phyloP scores from a whole-genome alignment of 2,797 vertebrate genomes.

The Enteromius radiatus region DNA sequence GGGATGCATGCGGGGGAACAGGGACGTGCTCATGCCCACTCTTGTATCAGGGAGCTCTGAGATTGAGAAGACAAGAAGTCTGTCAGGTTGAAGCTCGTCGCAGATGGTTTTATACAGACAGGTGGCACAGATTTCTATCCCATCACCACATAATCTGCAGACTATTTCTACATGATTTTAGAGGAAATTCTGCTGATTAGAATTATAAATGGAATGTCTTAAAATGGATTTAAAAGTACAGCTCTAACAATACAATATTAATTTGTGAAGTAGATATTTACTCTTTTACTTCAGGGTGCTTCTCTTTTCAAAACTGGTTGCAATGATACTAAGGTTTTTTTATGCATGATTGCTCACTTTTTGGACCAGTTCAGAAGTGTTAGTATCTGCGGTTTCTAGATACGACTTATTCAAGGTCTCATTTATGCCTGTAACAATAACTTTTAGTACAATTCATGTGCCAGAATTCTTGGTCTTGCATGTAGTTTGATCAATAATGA shows the following conservation, averaged over 20 bases:
- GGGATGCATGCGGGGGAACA: slow-evolving; percentile 48
- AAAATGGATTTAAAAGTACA: not conserved
- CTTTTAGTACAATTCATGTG: not conserved
- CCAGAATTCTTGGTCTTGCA: not conserved
- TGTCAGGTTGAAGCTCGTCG: slow-evolving; percentile 72
- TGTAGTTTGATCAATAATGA: not conserved
- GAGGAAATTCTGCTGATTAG: not conserved
- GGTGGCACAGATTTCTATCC: slow-evolving; percentile 19
- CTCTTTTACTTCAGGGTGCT: not conserved
- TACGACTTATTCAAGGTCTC: not conserved
- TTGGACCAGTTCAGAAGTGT: not conserved
- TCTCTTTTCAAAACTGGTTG: not conserved
- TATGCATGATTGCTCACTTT: not conserved
- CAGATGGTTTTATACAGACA: slow-evolving; percentile 50
- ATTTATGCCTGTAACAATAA: not conserved
- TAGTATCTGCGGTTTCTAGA: not conserved
- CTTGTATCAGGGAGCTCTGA: slow-evolving; percentile 19
- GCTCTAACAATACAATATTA: not conserved
- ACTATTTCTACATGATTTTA: not conserved
- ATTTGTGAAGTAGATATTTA: not conserved
- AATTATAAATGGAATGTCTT: not conserved
- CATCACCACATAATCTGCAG: not conserved
- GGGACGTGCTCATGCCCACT: slow-evolving; percentile 36
- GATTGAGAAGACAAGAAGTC: slow-evolving; percentile 52
- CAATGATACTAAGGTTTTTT: not conserved